phyloP scores from a whole-genome alignment of 2,888 invertebrate species.

The Therioaphis trifolii region DNA sequence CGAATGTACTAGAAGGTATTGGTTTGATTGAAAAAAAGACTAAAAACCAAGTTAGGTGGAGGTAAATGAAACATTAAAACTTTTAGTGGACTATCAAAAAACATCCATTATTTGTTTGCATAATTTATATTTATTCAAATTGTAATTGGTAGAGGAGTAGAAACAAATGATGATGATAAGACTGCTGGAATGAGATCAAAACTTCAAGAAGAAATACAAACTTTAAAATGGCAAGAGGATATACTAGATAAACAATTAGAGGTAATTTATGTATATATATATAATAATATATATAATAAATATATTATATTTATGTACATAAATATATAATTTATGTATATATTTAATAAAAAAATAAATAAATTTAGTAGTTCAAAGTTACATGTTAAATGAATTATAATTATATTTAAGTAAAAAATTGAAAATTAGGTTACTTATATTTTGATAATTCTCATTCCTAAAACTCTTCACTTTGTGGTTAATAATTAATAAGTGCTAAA shows the following conservation, averaged over 20 bases:
- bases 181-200: conserved; percentile 51
- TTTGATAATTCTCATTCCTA: too few species aligned
- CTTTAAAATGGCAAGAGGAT: conserved; percentile 61
- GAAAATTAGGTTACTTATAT: too few species aligned
- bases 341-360: too few species aligned
- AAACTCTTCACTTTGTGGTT: too few species aligned
- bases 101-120: neutral
- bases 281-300: neutral
- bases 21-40: conserved; percentile 95
- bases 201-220: conserved; percentile 61
- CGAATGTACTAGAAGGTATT: conserved; percentile 95
- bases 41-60: conserved; percentile 98
- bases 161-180: conserved; percentile 53
- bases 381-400: too few species aligned
- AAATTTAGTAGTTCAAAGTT: neutral
- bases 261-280: conserved; percentile 27
- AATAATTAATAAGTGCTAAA: too few species aligned
- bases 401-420: too few species aligned
- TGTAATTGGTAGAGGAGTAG: conserved; percentile 41
- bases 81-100: too few species aligned
- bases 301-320: neutral
- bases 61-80: conserved; percentile 70
- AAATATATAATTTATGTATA: too few species aligned
- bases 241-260: conserved; percentile 60
- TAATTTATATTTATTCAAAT: neutral